Evolutionary conservation across 1,140 invertebrate genomes (phyloP).

Genomic region (Carposina sasakii): DNA sequence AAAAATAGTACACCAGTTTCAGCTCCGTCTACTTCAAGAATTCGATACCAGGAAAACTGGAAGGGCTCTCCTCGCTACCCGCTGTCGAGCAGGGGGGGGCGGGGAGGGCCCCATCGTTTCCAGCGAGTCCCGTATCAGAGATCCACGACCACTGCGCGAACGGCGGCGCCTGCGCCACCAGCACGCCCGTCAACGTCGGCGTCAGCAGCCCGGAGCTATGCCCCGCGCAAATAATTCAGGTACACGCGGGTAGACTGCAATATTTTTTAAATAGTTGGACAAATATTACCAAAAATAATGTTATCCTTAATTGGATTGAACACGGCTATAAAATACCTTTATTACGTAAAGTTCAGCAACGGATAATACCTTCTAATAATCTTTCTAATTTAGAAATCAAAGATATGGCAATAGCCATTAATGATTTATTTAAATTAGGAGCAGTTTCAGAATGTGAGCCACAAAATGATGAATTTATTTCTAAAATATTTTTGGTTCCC

Average conservation of each 20-base stretch:
- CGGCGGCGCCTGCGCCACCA: not conserved
- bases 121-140: not conserved
- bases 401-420: conserved; percentile 10
- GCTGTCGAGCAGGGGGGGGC: conserved; percentile 7
- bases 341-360: not conserved
- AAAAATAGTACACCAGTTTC: not conserved
- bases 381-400: not conserved
- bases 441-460: conserved; percentile 2
- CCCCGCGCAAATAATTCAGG: conserved; percentile 1
- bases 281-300: conserved; percentile 2
- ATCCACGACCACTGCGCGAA: not conserved
- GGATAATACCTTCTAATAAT: not conserved
- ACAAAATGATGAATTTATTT: conserved; percentile 12
- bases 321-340: conserved; percentile 6
- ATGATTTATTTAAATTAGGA: conserved; percentile 15
- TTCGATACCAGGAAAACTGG: conserved; percentile 12
- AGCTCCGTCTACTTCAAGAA: not conserved
- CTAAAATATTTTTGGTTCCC: conserved; percentile 21
- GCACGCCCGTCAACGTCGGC: not conserved
- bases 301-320: conserved; percentile 8
- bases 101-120: not conserved
- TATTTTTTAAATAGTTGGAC: conserved; percentile 3
- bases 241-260: conserved; percentile 8
- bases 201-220: conserved; percentile 4
- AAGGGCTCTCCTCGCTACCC: conserved; percentile 7